Evolutionary conservation across 1,140 invertebrate species (phyloP).

Genomic region (Akabosia matsudoensis): DNA sequence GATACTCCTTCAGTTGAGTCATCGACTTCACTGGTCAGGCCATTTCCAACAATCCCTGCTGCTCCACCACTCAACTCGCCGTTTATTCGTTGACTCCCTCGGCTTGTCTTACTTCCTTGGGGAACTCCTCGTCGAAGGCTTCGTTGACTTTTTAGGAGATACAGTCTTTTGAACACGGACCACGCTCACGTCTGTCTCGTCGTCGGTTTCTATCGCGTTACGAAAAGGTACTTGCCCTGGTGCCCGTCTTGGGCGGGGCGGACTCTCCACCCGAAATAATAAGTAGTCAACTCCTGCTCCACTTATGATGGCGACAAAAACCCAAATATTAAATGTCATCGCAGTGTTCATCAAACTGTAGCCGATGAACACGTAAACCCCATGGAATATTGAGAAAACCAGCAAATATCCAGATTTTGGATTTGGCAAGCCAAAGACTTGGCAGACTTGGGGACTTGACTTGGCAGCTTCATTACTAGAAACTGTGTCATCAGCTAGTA

Average conservation of each 20-base stretch:
- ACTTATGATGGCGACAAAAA: constrained; percentile 33
- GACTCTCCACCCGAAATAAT: constrained; percentile 25
- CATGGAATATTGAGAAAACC: constrained; percentile 35
- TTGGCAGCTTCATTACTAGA: not conserved
- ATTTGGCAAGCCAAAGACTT: not conserved
- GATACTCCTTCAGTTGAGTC: too few relatives aligned
- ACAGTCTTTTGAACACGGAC: not conserved
- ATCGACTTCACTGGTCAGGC: too few relatives aligned
- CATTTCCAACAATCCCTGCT: not conserved
- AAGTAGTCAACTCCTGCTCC: constrained; percentile 42
- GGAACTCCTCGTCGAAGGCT: too few relatives aligned
- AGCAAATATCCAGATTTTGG: not conserved
- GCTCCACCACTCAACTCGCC: not conserved
- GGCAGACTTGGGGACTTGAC: not conserved
- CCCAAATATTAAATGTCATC: constrained; percentile 43
- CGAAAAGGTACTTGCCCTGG: not conserved
- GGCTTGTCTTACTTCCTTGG: too few relatives aligned
- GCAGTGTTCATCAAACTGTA: constrained; percentile 43
- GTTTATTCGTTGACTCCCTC: too few relatives aligned
- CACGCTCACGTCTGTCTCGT: not conserved
- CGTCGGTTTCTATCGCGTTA: not conserved
- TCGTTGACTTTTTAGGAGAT: too few relatives aligned
- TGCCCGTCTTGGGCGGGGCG: not conserved
- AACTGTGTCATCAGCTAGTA: not conserved
- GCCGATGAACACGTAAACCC: constrained; percentile 34